A percentile compares a stretch with the other conserved stretches of the same genome.
Evolutionary conservation across 2,113 vertebrate species (phyloP).

Genomic region (Phylloscopus trochiloides): DNA sequence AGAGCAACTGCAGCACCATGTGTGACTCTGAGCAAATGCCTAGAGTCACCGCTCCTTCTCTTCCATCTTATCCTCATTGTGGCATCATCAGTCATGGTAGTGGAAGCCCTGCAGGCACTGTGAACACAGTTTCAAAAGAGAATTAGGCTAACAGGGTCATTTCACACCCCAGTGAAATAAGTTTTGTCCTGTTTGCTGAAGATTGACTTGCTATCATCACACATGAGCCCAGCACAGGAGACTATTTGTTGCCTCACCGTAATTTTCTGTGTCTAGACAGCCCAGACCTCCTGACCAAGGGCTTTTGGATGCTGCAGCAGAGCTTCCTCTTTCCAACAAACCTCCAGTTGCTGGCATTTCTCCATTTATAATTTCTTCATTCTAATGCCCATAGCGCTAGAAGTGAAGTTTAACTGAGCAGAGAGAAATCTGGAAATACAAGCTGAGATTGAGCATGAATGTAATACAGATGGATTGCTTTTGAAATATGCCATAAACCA

Average conservation of each 20-base stretch:
- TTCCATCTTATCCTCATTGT: neutral
- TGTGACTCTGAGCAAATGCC: neutral
- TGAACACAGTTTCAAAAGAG: neutral
- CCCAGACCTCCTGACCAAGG: neutral
- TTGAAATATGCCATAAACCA: neutral
- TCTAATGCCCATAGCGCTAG: neutral
- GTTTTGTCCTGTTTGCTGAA: neutral
- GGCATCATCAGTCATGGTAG: neutral
- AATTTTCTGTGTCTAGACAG: neutral
- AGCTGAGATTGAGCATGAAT: neutral
- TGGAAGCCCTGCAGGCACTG: neutral
- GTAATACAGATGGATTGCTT: neutral
- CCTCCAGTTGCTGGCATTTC: neutral
- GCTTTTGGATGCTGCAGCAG: neutral
- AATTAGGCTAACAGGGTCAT: neutral
- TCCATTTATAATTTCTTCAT: neutral
- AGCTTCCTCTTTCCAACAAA: neutral
- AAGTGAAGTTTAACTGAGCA: neutral
- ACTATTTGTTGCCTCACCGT: neutral
- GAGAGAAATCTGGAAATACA: neutral
- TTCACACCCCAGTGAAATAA: neutral
- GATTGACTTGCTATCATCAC: rapidly evolving
- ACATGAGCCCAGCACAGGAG: neutral
- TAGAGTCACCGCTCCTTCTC: neutral
- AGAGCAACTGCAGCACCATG: neutral